Evolutionary conservation across 2,797 vertebrate species (phyloP).

Genomic region (Eulemur coronatus): DNA sequence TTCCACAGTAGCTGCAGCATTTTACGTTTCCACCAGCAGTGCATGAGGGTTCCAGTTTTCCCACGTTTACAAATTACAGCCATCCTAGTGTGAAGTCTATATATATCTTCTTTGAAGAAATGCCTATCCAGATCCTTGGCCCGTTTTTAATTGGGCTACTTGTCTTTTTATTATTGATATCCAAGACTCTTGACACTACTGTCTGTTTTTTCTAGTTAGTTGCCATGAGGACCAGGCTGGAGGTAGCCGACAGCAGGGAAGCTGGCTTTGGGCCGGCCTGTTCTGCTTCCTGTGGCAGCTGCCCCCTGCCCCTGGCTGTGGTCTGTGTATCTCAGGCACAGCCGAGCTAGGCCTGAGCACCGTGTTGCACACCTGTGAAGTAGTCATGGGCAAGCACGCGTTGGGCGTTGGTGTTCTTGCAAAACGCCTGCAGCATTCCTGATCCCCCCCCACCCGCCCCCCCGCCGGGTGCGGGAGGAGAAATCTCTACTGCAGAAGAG

Average conservation of each 20-base stretch:
- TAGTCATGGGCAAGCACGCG: fast-evolving
- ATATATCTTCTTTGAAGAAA: neutral
- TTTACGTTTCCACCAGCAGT: neutral
- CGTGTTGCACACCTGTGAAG: fast-evolving
- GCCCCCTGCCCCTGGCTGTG: neutral
- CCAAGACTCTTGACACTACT: neutral
- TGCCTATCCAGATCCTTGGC: neutral
- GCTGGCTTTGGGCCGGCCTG: neutral
- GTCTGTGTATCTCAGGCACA: fast-evolving
- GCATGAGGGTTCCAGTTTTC: neutral
- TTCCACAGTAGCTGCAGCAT: fast-evolving
- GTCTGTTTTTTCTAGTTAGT: neutral
- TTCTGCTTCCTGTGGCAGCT: neutral
- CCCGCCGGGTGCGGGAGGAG: neutral
- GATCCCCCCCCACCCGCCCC: too few relatives aligned
- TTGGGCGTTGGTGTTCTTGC: fast-evolving
- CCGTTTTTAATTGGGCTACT: neutral
- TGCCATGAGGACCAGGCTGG: neutral
- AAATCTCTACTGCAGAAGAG: neutral
- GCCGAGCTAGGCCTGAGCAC: neutral
- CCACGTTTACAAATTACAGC: fast-evolving
- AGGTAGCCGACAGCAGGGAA: neutral
- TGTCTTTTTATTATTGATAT: neutral
- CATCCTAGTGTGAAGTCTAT: fast-evolving
- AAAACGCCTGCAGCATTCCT: neutral